These are phyloP conservation scores for Osmoderma eremita DNA, from an alignment of 2,888 invertebrate genomes.

Conservation along the genomic window DNA sequence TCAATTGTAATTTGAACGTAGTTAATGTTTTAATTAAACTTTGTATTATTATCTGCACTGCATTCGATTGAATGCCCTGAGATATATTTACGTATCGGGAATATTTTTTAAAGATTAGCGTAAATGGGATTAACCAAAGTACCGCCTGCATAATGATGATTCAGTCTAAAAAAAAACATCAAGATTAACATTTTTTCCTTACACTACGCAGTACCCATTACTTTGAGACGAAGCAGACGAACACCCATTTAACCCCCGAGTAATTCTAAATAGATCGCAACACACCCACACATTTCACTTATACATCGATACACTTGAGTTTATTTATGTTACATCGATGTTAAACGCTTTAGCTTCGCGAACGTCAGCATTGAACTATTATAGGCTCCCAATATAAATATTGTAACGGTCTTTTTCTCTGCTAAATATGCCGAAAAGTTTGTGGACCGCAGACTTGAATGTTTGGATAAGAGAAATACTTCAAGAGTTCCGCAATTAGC, in stretches of 20 bases:
- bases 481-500: no score
- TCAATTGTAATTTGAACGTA: no score
- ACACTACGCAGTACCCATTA: neutral
- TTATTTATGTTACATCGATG: constrained; percentile 38
- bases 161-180: constrained; percentile 9
- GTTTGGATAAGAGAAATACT: neutral
- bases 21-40: no score
- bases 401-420: neutral
- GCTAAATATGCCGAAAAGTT: neutral
- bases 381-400: constrained; percentile 33
- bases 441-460: neutral
- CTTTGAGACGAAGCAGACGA: constrained; percentile 22
- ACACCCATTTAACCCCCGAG: neutral
- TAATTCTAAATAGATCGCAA: constrained; percentile 21
- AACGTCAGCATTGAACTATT: constrained; percentile 35
- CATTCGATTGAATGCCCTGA: no score
- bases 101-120: no score
- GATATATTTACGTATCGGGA: no score
- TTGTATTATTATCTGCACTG: no score
- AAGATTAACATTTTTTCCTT: neutral
- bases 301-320: constrained; percentile 27
- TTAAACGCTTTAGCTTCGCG: constrained; percentile 24
- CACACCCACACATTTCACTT: constrained; percentile 24
- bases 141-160: neutral
- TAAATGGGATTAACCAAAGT: no score